These are phyloP conservation scores for Gymnocypris eckloni DNA, from an alignment of 2,797 vertebrate species.

Conservation along the genomic window DNA sequence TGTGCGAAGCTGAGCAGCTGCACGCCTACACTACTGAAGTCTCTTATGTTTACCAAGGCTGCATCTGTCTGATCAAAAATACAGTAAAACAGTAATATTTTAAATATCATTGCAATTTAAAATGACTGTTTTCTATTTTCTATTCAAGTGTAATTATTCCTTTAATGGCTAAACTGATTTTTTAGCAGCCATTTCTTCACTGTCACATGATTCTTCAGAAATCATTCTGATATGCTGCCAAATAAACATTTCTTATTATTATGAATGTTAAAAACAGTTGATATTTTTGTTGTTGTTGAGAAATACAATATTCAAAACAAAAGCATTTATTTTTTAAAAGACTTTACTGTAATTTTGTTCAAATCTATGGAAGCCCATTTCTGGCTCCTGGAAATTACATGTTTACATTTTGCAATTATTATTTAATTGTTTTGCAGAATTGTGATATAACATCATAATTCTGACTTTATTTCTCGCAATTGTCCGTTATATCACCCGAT, in stretches of 20 bases:
- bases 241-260: not conserved
- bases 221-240: not conserved
- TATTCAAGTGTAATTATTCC: not conserved
- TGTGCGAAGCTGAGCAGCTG: not conserved
- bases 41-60: not conserved
- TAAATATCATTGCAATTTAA: not conserved
- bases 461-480: too few species aligned
- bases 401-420: not conserved
- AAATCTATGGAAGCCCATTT: not conserved
- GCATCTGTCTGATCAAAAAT: not conserved
- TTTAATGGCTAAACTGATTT: not conserved
- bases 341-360: not conserved
- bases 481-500: too few species aligned
- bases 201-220: not conserved
- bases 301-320: not conserved
- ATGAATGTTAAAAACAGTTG: not conserved
- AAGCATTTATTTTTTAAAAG: not conserved
- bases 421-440: too few species aligned
- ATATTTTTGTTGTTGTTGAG: not conserved
- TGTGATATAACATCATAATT: too few species aligned
- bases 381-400: too few species aligned
- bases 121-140: not conserved
- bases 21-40: not conserved
- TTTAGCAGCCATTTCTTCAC: not conserved
- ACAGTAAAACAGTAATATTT: not conserved